Evolutionary conservation across 37 sponge, comb jelly and placozoan species (phyloP), one percentile per base, ranked within the genome.

Genomic region (Hexactinellida sp.): DNA sequence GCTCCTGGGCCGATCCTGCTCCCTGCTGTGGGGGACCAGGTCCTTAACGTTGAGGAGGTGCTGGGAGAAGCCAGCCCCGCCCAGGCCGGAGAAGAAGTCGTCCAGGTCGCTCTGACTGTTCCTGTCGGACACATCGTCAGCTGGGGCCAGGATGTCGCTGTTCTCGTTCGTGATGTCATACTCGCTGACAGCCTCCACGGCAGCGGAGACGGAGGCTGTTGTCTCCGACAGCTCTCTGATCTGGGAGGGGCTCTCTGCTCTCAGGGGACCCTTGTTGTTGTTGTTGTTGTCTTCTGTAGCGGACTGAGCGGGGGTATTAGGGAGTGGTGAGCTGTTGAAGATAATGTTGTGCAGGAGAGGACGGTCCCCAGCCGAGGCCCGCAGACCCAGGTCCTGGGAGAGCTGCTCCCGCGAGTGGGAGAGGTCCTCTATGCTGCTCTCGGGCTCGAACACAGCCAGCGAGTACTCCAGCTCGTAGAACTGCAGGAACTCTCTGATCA

Each of bases 361-460:
- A 10, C 34, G 34, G 5, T 63, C 76, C 30, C 28, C 21, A 7
- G 3, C 5, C 5, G 76, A 32, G 25, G 76, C 3, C 34, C 30
- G 3, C 5, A 63, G 19, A 5, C 76, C 76, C 25, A 63, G 32
- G 34, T 63, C 76, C 30, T 10, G 5, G 34, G 76, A 25, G 3
- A 63, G 76, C 76, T 63, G 76, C 76, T 63, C 76, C 34, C 76
- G 25, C 19, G 21, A 21, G 30, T n/a, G 21, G 34, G 76, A 32
- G 34, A 63, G 19, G 34, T 28, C 28, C 30, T 63, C 86, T n/a
- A 54, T 25, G 32, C 16, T 41, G 24, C 54, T 24, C 28, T 85
- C 86, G 5, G 86, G 86, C 30, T 85, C 86, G 28, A 85, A 85
- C 37, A 85, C 86, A 30, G 86, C 54, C 16, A 85, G 83, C 1